Base-by-base conservation (phyloP, 2,888 invertebrate species). In the Aphrophora alni region DNA sequence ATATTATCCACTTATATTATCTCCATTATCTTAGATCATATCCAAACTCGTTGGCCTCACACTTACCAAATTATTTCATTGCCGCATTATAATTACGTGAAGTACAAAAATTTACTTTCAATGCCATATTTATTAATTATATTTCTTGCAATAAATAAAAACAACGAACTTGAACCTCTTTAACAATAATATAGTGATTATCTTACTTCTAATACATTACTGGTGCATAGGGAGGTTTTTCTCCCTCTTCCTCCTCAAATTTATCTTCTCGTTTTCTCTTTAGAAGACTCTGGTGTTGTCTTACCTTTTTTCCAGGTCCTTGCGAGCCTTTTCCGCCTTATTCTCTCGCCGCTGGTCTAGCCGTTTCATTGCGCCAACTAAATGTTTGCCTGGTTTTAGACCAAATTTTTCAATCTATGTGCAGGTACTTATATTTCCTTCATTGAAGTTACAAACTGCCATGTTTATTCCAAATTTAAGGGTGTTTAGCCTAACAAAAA, bases 191-290 rank as follows among this genome's bases (percentile, higher is more conserved):
- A 33, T 8, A 71, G n/a, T 71, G 26, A 17, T 75, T 38, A 44
- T 75, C 75, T 27, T 75, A 75, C 75, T 51, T 75, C n/a, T 71
- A 75, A 25, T 75, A 75, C 75, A 75, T 75, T 38, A 33, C 75
- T 75, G 75, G 44, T 38, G 75, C 75, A 38, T 75, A 75, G 38
- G 75, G n/a, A 38, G 75, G 75, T 75, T 38, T 38, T 75, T 27
- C 51, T n/a, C 75, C 75, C 38, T 75, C 75, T 75, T 75, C 44
- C 26, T 75, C 75, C 26, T 75, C 75, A 75, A 75, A 38, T 24
- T 38, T 27, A 26, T 75, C 44, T 24, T 44, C 75, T 75, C 33
- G 24, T 44, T 75, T 75, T 44, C 75, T 75, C 25, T 75, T 75
- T 38, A 33, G 75, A 10, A 75, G 75, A 25, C 75, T 44, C 75